These are phyloP conservation scores for Ceyx melanurus DNA, from an alignment of 2,113 vertebrate genomes.

Conservation along the genomic window DNA sequence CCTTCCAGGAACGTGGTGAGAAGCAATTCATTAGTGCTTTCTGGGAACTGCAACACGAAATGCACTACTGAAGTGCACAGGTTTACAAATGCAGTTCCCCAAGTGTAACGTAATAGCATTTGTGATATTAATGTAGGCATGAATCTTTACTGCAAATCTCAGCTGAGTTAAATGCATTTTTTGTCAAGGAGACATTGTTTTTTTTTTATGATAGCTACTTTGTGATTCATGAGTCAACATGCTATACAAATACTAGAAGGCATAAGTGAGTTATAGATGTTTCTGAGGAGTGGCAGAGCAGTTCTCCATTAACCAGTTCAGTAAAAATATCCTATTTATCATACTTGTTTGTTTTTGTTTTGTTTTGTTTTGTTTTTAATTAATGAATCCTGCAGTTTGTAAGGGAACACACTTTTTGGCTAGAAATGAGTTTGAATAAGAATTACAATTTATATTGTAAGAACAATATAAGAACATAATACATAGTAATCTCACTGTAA, in stretches of 20 bases:
- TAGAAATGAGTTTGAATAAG: slow-evolving; percentile 46
- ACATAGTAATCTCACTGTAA: neutral
- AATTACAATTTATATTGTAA: neutral
- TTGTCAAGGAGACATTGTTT: slow-evolving; percentile 28
- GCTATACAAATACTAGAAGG: slow-evolving; percentile 64
- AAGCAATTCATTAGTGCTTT: neutral
- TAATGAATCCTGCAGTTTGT: slow-evolving; percentile 32
- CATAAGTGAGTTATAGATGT: slow-evolving; percentile 65
- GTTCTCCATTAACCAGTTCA: slow-evolving; percentile 56
- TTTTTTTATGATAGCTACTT: slow-evolving; percentile 50
- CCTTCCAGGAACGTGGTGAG: neutral
- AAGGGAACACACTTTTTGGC: neutral
- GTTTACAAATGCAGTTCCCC: slow-evolving; percentile 3
- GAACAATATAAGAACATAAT: slow-evolving; percentile 28
- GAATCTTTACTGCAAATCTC: slow-evolving; percentile 48
- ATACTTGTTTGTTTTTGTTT: neutral
- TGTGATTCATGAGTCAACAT: slow-evolving; percentile 68
- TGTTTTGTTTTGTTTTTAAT: neutral
- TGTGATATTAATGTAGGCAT: slow-evolving; percentile 31
- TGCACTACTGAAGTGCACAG: neutral
- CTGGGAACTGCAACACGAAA: neutral
- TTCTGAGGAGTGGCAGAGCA: slow-evolving; percentile 49
- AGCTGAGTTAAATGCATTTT: slow-evolving; percentile 37
- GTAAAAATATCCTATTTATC: slow-evolving; percentile 63
- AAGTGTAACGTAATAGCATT: neutral